A percentile compares a stretch with the other conserved stretches of the same genome.
These are phyloP conservation scores for Cydia splendana DNA, from an alignment of 1,140 invertebrate genomes.

Conservation along the genomic window DNA sequence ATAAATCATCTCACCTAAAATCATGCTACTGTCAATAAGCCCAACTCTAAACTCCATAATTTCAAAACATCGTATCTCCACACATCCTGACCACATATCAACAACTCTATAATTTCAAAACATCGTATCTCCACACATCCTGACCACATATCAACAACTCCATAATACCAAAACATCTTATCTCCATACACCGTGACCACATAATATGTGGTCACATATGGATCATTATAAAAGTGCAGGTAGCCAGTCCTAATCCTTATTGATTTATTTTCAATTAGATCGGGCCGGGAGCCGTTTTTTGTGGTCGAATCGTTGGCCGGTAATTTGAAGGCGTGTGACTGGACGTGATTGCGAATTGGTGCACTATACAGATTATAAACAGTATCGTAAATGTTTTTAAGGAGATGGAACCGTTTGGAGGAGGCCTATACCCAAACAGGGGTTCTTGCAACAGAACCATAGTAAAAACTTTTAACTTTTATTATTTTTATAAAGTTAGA, in stretches of 20 bases:
- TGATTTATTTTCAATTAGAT: conserved; percentile 37
- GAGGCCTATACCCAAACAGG: no score
- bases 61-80: neutral
- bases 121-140: neutral
- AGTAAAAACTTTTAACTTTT: no score
- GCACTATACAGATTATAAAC: neutral
- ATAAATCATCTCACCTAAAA: conserved; percentile 3
- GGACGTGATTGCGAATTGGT: conserved; percentile 25
- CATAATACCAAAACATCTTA: no score
- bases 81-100: neutral
- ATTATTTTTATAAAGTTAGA: no score
- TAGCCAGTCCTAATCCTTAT: conserved; percentile 27
- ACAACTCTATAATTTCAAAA: neutral
- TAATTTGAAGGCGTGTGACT: conserved; percentile 31
- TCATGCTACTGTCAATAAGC: neutral
- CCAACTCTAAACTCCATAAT: neutral
- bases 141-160: no score
- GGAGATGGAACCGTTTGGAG: no score
- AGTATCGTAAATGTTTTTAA: no score
- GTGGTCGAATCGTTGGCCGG: conserved; percentile 12
- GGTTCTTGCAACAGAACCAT: no score
- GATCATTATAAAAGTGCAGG: neutral
- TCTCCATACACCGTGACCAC: no score
- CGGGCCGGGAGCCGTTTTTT: conserved; percentile 24
- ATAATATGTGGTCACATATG: no score